These are phyloP conservation scores for Phaonia tiefii DNA, from an alignment of 2,888 invertebrate species.

Conservation along the genomic window DNA sequence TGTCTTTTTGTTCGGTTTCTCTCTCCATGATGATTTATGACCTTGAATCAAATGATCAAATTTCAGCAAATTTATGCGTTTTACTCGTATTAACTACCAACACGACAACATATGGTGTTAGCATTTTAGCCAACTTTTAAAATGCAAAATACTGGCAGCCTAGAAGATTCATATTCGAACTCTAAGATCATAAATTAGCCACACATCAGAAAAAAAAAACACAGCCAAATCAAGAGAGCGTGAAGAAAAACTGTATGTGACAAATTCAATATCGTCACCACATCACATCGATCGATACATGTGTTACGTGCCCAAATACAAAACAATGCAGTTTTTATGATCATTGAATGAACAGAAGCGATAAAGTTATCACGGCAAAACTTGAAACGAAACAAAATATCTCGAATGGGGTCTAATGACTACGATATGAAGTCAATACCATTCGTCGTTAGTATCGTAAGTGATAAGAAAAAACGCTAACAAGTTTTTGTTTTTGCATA, in stretches of 20 bases:
- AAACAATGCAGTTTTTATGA: background rate
- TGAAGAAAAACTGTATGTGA: slow-evolving; percentile 12
- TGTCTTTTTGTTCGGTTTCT: background rate
- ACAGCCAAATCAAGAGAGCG: slow-evolving; percentile 10
- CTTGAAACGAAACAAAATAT: background rate
- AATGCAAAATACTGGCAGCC: background rate
- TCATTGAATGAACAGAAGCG: background rate
- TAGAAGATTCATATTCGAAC: background rate
- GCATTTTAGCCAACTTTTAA: background rate
- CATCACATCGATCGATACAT: background rate
- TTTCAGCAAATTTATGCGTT: slow-evolving; percentile 8
- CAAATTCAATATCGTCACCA: background rate
- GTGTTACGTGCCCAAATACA: background rate
- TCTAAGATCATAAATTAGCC: slow-evolving; percentile 4
- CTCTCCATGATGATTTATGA: slow-evolving; percentile 17
- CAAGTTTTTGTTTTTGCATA: too few relatives aligned
- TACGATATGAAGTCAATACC: too few relatives aligned
- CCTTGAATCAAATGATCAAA: slow-evolving; percentile 19
- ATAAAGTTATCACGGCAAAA: background rate
- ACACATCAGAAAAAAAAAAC: background rate
- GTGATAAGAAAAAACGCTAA: too few relatives aligned
- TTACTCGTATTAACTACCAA: background rate
- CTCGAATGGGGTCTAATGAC: too few relatives aligned
- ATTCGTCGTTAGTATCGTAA: too few relatives aligned
- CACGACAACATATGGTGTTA: slow-evolving; percentile 25